phyloP scores from a whole-genome alignment of 2,888 invertebrate genomes.

The Thereva nobilitata region DNA sequence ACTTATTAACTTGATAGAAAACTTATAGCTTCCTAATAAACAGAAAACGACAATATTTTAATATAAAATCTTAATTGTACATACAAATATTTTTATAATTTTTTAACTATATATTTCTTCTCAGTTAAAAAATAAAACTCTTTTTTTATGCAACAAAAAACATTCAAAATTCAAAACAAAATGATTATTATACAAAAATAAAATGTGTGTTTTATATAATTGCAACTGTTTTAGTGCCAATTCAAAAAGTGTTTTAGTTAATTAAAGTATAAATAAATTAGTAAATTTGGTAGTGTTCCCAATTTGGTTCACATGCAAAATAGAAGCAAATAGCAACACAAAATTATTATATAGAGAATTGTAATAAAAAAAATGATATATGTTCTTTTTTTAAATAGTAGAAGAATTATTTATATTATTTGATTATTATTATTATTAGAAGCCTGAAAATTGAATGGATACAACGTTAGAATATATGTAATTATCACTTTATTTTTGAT shows the following conservation, averaged over 20 bases:
- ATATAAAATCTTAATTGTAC: too few species aligned
- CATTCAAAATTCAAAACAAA: too few species aligned
- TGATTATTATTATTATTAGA: too few species aligned
- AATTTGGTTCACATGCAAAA: slow-evolving; percentile 22
- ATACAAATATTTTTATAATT: not conserved
- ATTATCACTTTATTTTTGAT: too few species aligned
- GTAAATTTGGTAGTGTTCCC: slow-evolving; percentile 2
- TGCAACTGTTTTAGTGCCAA: slow-evolving; percentile 5
- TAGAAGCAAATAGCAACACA: slow-evolving; percentile 25
- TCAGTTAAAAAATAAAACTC: slow-evolving; percentile 4
- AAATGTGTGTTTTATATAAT: not conserved
- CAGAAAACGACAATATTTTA: too few species aligned
- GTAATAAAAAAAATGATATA: too few species aligned
- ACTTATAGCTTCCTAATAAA: too few species aligned
- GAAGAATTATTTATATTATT: too few species aligned
- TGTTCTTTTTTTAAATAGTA: too few species aligned
- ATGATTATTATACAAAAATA: not conserved
- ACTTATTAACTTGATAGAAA: too few species aligned
- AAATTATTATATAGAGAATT: not conserved
- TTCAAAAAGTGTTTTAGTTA: slow-evolving; percentile 17
- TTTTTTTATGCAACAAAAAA: not conserved
- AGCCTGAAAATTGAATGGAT: too few species aligned
- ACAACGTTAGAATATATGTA: too few species aligned
- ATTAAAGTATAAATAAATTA: slow-evolving; percentile 4
- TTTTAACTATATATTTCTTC: not conserved